Evolutionary conservation across 92 coral and sea anemone species (phyloP).

Genomic region (Zoanthus solanderi): DNA sequence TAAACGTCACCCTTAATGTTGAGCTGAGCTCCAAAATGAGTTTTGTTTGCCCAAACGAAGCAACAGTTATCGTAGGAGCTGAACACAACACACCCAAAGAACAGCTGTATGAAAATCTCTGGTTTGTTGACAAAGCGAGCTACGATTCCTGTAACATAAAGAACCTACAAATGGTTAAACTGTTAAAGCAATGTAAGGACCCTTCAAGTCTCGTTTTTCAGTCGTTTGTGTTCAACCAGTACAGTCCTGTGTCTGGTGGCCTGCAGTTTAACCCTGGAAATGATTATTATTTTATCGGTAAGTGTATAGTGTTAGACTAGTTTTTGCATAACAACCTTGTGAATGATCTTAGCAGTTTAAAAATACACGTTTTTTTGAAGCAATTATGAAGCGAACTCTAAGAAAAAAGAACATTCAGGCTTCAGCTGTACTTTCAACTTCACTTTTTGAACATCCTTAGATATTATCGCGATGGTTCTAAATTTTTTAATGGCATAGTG

Average conservation of each 20-base stretch:
- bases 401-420: no score
- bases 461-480: no score
- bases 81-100: conserved; percentile 62
- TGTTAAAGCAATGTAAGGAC: neutral
- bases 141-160: conserved; percentile 71
- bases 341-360: no score
- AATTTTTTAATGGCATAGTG: no score
- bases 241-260: neutral
- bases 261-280: neutral
- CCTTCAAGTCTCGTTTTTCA: neutral
- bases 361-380: no score
- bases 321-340: no score
- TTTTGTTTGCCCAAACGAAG: conserved; percentile 83
- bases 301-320: neutral
- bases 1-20: conserved; percentile 24
- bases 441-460: no score
- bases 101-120: conserved; percentile 73
- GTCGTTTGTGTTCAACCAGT: conserved; percentile 16
- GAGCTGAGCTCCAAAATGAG: conserved; percentile 54
- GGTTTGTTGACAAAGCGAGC: conserved; percentile 78
- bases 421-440: no score
- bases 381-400: no score
- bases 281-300: conserved; percentile 14
- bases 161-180: neutral
- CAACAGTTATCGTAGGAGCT: conserved; percentile 63